A percentile compares a stretch with the other conserved stretches of the same genome.
These are phyloP conservation scores for Leucosticte australis DNA, from an alignment of 2,113 vertebrate genomes.

Conservation along the genomic window DNA sequence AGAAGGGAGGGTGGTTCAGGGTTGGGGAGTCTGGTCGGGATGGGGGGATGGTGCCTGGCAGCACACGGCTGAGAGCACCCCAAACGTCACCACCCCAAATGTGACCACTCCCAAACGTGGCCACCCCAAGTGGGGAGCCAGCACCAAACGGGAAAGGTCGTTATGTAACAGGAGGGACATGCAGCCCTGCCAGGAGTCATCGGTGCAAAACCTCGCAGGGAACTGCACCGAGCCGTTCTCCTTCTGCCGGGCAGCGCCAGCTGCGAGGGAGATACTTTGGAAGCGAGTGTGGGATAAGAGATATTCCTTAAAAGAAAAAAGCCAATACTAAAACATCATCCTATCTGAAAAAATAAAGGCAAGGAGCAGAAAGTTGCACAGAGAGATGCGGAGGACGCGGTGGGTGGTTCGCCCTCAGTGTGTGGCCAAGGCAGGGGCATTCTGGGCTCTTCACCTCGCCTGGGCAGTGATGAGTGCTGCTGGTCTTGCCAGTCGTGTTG, in stretches of 20 bases:
- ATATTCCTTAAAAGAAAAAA: not conserved
- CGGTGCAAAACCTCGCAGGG: not conserved
- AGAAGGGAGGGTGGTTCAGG: not conserved
- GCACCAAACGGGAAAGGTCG: not conserved
- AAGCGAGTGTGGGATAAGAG: not conserved
- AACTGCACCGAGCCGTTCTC: not conserved
- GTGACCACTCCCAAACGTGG: not conserved
- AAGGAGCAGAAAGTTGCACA: not conserved
- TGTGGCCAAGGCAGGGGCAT: fast-evolving
- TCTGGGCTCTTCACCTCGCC: fast-evolving
- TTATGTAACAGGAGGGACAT: conserved; percentile 46
- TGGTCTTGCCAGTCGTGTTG: not conserved
- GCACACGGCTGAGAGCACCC: not conserved
- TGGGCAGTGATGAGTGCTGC: not conserved
- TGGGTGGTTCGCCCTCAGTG: not conserved
- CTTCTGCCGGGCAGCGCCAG: not conserved
- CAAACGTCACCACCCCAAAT: not conserved
- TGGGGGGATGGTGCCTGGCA: not conserved
- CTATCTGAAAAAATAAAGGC: not conserved
- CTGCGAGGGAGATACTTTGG: not conserved
- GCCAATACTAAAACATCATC: not conserved
- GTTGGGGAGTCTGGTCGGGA: not conserved
- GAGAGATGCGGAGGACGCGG: fast-evolving
- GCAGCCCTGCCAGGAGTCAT: conserved; percentile 20
- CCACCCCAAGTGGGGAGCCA: not conserved